Percentiles rank a stretch among this genome's conserved stretches.
Conservation (phyloP, 2,797 vertebrate genomes). For the Corythornis leucogaster region DNA sequence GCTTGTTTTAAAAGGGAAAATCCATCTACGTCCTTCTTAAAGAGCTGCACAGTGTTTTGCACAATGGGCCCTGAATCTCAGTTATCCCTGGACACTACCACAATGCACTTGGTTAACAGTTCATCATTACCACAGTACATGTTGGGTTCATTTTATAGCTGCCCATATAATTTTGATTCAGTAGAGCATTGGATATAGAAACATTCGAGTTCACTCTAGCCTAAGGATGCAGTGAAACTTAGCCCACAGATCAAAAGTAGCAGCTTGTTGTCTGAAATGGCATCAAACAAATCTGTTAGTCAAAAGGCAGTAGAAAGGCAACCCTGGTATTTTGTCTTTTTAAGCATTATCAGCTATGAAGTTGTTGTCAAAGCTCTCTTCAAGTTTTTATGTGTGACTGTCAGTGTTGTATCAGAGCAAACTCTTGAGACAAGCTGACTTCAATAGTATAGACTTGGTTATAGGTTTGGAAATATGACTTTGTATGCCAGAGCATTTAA, state of each 20-base stretch:
- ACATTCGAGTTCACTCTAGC: neutral
- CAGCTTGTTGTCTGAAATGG: neutral
- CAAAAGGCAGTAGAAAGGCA: neutral
- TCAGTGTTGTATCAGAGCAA: neutral
- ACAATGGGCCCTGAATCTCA: neutral
- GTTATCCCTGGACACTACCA: neutral
- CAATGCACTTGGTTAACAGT: constrained; percentile 34
- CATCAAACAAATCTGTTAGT: constrained; percentile 13
- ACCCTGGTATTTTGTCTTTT: neutral
- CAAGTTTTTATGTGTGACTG: neutral
- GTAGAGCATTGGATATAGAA: neutral
- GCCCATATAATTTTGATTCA: constrained; percentile 13
- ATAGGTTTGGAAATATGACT: neutral
- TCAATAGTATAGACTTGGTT: neutral
- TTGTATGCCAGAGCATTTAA: neutral
- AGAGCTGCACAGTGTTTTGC: neutral
- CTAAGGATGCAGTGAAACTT: constrained; percentile 17
- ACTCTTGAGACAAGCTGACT: neutral
- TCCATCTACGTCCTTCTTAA: neutral
- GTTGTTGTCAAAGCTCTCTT: constrained; percentile 34
- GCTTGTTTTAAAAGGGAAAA: constrained; percentile 5
- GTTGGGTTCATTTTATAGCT: constrained; percentile 8
- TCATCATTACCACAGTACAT: constrained; percentile 1
- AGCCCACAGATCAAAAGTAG: neutral
- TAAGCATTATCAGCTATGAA: neutral